Evolutionary conservation across 1,140 invertebrate genomes (phyloP), one percentile per base, ranked within the genome.

Genomic region (Leptinotarsa texana): DNA sequence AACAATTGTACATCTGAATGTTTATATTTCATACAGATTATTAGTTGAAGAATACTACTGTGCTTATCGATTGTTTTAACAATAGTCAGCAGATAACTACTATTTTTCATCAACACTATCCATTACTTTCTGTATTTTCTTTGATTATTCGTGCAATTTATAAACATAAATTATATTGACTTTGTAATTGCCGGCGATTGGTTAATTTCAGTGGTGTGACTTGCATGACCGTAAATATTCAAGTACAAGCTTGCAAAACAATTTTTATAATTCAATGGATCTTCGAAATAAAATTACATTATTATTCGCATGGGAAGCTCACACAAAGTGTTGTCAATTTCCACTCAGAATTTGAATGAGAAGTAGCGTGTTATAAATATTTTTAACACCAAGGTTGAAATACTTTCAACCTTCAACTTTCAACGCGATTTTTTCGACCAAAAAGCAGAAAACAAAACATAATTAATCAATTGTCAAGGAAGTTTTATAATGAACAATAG

Each of bases 11-110:
- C 51, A 57, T 57, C 51, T 57, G 4, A 57, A n/a, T 57, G 51
- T 57, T 57, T 57, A 57, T 57, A 8, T 57, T 57, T 18, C 4
- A 57, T 57, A 57, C n/a, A 57, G 51, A 57, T 57, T 57, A 18
- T 57, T 57, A 18, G n/a, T 57, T 17, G n/a, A n/a, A 57, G 51
- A 57, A 57, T 8, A 57, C 17, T 57, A 57, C 17, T 57, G 51
- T 57, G n/a, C 51, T 57, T 57, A 57, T 57, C 51, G 51, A 57
- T n/a, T 57, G 51, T 57, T 57, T 57, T 57, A 5, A 18, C 51
- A 57, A 57, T 57, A 4, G 51, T 57, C 51, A 57, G 51, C 51
- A 57, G 51, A 15, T 42, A 18, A 15, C n/a, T 57, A 13, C 15
- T 57, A 57, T 4, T 57, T 57, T 57, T 57, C 6, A 57, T n/a